Conservation (phyloP, 2,888 invertebrate genomes). For the Lasioglossum oenotherae region DNA sequence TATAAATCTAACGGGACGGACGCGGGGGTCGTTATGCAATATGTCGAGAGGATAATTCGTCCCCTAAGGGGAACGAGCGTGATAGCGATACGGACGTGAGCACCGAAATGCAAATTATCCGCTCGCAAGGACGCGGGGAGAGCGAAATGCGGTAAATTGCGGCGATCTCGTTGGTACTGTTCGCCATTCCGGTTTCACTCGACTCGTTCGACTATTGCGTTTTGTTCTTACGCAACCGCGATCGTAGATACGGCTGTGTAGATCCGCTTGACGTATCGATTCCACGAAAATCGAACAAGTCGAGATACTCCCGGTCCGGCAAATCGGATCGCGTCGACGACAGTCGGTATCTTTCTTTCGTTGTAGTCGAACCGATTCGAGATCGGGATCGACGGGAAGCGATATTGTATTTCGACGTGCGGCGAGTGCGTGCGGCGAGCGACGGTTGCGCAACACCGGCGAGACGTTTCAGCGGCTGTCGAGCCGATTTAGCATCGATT, state of each 20-base stretch:
- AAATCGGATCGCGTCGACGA: neutral
- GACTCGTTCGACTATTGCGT: slow-evolving; percentile 29
- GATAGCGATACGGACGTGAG: slow-evolving; percentile 61
- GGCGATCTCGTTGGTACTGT: slow-evolving; percentile 52
- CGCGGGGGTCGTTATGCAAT: slow-evolving; percentile 73
- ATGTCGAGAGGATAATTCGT: slow-evolving; percentile 74
- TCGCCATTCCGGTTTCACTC: slow-evolving; percentile 53
- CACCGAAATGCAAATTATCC: slow-evolving; percentile 77
- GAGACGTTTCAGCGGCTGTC: slow-evolving; percentile 9
- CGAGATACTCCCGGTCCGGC: neutral
- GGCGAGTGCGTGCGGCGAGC: neutral
- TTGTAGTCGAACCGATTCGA: neutral
- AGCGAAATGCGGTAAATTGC: slow-evolving; percentile 64
- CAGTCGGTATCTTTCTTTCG: neutral
- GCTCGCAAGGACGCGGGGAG: slow-evolving; percentile 70
- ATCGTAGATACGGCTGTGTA: slow-evolving; percentile 4
- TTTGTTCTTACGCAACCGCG: slow-evolving; percentile 55
- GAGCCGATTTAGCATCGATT: slow-evolving; percentile 65
- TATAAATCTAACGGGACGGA: slow-evolving; percentile 63
- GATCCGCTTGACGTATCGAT: slow-evolving; percentile 24
- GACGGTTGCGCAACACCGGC: slow-evolving; percentile 3
- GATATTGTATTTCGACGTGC: neutral
- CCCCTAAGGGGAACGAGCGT: slow-evolving; percentile 68
- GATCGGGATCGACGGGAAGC: neutral
- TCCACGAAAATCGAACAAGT: slow-evolving; percentile 34